Percentiles rank a stretch among this genome's conserved stretches.
Evolutionary conservation across 2,888 invertebrate genomes (phyloP).

Genomic region (Cyaniris semiargus): DNA sequence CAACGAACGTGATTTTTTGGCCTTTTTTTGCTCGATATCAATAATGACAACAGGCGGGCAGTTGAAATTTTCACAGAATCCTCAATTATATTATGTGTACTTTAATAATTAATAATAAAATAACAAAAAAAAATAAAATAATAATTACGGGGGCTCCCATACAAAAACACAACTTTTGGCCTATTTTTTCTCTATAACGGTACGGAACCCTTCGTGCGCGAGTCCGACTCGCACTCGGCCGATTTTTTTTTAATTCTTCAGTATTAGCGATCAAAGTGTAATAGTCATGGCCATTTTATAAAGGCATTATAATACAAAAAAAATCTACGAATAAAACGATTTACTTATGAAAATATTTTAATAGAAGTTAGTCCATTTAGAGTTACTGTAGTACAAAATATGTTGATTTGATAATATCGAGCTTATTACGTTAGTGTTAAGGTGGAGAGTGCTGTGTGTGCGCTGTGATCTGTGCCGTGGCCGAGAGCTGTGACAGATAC

Average conservation of each 20-base stretch:
- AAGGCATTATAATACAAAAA: not conserved
- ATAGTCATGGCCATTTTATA: not conserved
- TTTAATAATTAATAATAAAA: no score
- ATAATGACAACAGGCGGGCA: no score
- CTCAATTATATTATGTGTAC: no score
- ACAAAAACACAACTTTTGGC: no score
- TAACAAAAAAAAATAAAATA: no score
- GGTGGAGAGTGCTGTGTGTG: not conserved
- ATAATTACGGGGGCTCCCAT: no score
- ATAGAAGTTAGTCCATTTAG: not conserved
- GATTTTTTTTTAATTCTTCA: not conserved
- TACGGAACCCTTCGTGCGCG: no score
- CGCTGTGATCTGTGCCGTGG: not conserved
- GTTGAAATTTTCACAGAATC: no score
- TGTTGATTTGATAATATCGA: not conserved
- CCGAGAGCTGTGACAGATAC: not conserved
- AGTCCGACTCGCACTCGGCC: no score
- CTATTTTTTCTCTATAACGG: no score
- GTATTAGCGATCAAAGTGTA: not conserved
- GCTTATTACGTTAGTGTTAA: not conserved
- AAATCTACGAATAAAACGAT: not conserved
- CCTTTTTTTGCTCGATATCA: no score
- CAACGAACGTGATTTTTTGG: no score
- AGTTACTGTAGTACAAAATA: conserved; percentile 3
- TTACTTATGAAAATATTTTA: not conserved